Evolutionary conservation across 2,797 vertebrate genomes (phyloP).

Genomic region (Eleutherodactylus coqui): DNA sequence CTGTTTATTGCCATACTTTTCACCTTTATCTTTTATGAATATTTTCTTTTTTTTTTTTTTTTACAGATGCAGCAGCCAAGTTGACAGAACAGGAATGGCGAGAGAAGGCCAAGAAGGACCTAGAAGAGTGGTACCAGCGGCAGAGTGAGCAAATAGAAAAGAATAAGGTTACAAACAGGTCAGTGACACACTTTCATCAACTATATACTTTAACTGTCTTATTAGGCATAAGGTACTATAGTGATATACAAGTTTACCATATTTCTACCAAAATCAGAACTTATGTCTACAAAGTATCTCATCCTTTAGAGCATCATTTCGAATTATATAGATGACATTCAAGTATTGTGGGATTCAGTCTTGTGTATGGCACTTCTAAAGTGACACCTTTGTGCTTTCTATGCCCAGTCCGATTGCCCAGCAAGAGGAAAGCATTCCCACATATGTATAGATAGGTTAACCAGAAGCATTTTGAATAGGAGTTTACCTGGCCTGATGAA

Average conservation of each 20-base stretch:
- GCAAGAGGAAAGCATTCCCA: background rate
- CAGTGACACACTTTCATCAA: background rate
- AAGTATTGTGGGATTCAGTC: no score
- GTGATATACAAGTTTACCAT: no score
- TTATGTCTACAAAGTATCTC: no score
- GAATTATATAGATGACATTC: no score
- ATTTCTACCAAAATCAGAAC: no score
- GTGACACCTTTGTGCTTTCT: no score
- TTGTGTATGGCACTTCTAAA: no score
- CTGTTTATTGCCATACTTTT: background rate
- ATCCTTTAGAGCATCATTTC: no score
- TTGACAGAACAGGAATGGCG: conserved; percentile 91
- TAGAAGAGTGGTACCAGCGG: conserved; percentile 96
- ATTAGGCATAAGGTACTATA: no score
- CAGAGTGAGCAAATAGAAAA: conserved; percentile 97
- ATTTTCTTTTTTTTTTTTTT: background rate
- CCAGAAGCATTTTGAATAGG: no score
- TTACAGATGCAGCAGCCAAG: conserved; percentile 90
- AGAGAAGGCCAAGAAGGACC: conserved; percentile 94
- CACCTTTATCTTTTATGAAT: background rate
- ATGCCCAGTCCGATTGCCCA: no score
- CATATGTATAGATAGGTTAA: background rate
- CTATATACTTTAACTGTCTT: background rate
- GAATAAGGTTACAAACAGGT: conserved; percentile 97
- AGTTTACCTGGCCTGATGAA: no score